Evolutionary conservation across 2,113 vertebrate genomes (phyloP).

Genomic region (Oreotrochilus melanogaster): DNA sequence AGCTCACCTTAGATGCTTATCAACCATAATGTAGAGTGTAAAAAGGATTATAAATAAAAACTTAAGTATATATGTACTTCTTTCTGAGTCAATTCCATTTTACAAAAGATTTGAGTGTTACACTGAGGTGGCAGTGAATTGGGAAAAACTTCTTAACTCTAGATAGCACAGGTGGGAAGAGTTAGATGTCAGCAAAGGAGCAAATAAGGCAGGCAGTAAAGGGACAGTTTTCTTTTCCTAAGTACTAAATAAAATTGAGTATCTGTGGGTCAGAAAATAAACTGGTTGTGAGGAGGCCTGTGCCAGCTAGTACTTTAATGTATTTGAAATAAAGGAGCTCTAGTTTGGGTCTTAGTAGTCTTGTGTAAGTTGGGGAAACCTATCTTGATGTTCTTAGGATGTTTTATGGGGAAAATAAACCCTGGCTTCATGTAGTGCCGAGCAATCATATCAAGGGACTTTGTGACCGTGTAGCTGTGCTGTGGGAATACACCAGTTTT

Average conservation of each 20-base stretch:
- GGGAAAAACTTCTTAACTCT: background rate
- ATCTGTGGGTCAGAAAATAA: background rate
- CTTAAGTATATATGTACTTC: background rate
- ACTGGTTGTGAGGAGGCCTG: background rate
- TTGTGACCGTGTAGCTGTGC: background rate
- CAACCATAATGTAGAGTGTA: background rate
- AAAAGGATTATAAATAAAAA: background rate
- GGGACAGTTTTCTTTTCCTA: background rate
- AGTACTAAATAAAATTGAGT: background rate
- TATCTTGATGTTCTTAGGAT: background rate
- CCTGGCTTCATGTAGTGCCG: background rate
- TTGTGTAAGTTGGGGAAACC: background rate
- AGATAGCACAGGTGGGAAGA: background rate
- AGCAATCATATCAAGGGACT: background rate
- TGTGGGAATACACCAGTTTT: background rate
- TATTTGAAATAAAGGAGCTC: background rate
- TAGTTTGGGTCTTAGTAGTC: background rate
- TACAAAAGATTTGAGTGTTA: background rate
- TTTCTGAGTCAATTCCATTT: background rate
- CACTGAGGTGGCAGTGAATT: background rate
- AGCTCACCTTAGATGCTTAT: background rate
- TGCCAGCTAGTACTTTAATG: background rate
- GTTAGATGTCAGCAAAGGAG: background rate
- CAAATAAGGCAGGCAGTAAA: background rate
- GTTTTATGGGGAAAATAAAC: background rate